Percentiles rank a stretch among this genome's conserved stretches.
These are phyloP conservation scores for Hirtodrosophila alboralis DNA, from an alignment of 2,888 invertebrate species.

Conservation along the genomic window DNA sequence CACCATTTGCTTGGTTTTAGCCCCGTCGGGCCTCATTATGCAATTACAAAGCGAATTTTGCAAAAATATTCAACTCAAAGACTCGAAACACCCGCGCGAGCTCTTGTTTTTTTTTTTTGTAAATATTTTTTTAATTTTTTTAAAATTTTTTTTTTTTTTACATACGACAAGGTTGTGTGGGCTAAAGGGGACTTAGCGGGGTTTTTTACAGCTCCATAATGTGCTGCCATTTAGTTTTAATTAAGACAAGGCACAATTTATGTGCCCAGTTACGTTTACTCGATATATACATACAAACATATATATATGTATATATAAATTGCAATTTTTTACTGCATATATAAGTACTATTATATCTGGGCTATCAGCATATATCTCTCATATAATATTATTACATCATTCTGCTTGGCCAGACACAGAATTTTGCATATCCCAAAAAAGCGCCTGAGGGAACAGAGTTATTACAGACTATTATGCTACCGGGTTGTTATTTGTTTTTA, in stretches of 20 bases:
- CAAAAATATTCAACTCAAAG: constrained; percentile 38
- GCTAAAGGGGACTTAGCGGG: background rate
- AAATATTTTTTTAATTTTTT: too few species aligned
- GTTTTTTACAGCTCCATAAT: constrained; percentile 37
- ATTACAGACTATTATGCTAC: constrained; percentile 13
- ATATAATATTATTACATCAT: constrained; percentile 55
- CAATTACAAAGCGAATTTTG: constrained; percentile 62
- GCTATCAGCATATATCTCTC: constrained; percentile 15
- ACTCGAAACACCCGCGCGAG: constrained; percentile 22
- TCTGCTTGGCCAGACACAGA: constrained; percentile 46
- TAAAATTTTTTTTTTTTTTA: background rate
- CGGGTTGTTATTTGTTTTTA: constrained; percentile 13
- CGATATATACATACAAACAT: too few species aligned
- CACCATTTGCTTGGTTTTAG: constrained; percentile 35
- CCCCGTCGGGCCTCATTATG: constrained; percentile 65
- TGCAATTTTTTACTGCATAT: background rate
- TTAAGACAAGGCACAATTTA: constrained; percentile 48
- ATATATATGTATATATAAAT: too few species aligned
- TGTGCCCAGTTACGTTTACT: too few species aligned
- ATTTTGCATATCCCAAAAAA: constrained; percentile 19
- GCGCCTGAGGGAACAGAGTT: constrained; percentile 19
- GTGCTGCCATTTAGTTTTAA: constrained; percentile 44
- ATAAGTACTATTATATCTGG: constrained; percentile 9
- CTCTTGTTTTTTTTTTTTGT: background rate
- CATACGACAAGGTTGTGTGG: constrained; percentile 8